Base-by-base conservation (phyloP, 2,113 vertebrate species). In the Tyto alba region DNA sequence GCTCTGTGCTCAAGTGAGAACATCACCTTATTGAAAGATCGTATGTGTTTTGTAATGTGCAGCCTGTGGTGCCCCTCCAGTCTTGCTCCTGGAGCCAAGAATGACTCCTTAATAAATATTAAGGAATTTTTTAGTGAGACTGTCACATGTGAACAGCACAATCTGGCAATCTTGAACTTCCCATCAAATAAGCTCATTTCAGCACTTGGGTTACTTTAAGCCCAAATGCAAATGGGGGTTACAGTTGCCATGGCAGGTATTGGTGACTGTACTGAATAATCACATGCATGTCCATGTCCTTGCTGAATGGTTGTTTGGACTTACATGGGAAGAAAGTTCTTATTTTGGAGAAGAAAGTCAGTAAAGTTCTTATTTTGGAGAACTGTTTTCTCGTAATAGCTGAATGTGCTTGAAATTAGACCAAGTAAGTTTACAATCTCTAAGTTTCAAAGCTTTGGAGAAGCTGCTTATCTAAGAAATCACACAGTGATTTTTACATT, bases 201-300 rank as follows among this genome's bases (percentile, higher is more conserved):
- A 34, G 72, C 66, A 16, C 53, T 59, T 0, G 0, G 43, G 22
- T 56, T 91, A 30, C 43, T 47, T 81, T 8, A 78, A 94, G n/a
- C 47, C n/a, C 19, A 76, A 69, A 57, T 26, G 22, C 43, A 50
- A 20, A 9, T 16, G 32, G 23, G 13, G 64, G 11, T 72, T 76
- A 18, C 0, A 15, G 69, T 57, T 88, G 85, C 85, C 19, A 9
- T 59, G 41, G 74, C 43, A 76, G 69, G 38, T 88, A 27, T 29
- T 36, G 41, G 43, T 76, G 59, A 20, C 48, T n/a, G 47, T 7
- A 3, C 11, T 6, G 11, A 59, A 63, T 23, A 36, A 55, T 57
- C 41, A 69, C 19, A 14, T 6, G 0, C 62, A 10, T 0, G 0
- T 23, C 13, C 18, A 8, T 2, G 2, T 56, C 56, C 66, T 56